Conservation (phyloP, 2,113 vertebrate species). For the Opisthocomus hoazin region DNA sequence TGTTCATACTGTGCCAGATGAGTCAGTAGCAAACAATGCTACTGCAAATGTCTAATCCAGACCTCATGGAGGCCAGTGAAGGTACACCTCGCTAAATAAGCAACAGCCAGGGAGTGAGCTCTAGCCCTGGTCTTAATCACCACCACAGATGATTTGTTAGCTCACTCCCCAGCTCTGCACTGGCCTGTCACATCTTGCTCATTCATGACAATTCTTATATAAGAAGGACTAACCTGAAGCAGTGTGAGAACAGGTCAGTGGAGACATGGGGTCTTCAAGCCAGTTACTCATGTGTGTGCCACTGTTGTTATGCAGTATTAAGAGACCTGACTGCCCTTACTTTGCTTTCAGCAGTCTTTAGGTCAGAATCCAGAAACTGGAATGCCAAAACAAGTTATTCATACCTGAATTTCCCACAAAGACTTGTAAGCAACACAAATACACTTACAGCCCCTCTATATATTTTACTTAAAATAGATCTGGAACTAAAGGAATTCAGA, state of each 20-base stretch:
- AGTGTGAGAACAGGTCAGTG: neutral
- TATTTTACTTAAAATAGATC: slow-evolving; percentile 30
- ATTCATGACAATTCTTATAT: neutral
- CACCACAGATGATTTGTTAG: neutral
- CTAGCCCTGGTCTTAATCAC: neutral
- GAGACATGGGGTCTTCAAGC: neutral
- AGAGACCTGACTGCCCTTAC: neutral
- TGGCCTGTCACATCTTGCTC: slow-evolving; percentile 6
- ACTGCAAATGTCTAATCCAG: neutral
- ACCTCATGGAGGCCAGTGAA: neutral
- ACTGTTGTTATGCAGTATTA: neutral
- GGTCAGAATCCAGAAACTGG: neutral
- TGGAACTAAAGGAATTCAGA: neutral
- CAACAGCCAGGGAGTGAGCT: neutral
- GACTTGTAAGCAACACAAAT: neutral
- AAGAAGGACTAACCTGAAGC: neutral
- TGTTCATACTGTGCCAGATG: neutral
- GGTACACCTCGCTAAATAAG: neutral
- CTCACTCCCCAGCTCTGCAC: neutral
- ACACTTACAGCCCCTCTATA: neutral
- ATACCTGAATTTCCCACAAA: neutral
- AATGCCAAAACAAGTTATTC: neutral
- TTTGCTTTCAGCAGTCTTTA: neutral
- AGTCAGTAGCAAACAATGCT: neutral
- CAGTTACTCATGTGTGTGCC: neutral